phyloP scores from a whole-genome alignment of 2,113 vertebrate species.

The cattle (Bos taurus) region DNA sequence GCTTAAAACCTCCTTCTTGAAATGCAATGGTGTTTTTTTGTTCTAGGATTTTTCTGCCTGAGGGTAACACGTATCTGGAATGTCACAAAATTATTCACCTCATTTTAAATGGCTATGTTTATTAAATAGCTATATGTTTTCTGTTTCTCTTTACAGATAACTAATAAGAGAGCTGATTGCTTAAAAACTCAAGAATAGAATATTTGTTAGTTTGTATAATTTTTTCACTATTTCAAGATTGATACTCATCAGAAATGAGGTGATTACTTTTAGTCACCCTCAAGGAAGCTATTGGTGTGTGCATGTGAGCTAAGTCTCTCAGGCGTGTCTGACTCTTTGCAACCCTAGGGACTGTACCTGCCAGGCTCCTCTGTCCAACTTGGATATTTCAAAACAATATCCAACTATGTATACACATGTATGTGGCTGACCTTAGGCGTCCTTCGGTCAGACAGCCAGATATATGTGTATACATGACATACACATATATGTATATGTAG shows the following conservation, averaged over 20 bases:
- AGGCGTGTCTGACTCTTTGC: background rate
- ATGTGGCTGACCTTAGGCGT: background rate
- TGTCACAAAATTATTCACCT: background rate
- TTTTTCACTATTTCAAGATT: constrained; percentile 32
- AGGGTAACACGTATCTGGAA: background rate
- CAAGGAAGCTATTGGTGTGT: background rate
- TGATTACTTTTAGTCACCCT: background rate
- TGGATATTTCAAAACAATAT: background rate
- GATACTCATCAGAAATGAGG: background rate
- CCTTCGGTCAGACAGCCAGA: background rate
- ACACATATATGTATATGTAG: background rate
- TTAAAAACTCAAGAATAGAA: constrained; percentile 12
- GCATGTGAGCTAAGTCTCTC: background rate
- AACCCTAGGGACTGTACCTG: background rate
- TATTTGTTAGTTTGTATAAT: background rate
- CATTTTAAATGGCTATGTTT: background rate
- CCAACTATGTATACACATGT: background rate
- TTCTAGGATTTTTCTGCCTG: background rate
- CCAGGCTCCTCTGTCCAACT: background rate
- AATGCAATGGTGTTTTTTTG: background rate
- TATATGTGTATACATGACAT: background rate
- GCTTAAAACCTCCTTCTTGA: background rate
- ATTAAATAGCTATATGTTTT: background rate
- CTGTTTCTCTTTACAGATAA: background rate
- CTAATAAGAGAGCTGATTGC: background rate